Evolutionary conservation across 1,140 invertebrate genomes (phyloP), one percentile per base, ranked within the genome.

Genomic region (Maniola jurtina): DNA sequence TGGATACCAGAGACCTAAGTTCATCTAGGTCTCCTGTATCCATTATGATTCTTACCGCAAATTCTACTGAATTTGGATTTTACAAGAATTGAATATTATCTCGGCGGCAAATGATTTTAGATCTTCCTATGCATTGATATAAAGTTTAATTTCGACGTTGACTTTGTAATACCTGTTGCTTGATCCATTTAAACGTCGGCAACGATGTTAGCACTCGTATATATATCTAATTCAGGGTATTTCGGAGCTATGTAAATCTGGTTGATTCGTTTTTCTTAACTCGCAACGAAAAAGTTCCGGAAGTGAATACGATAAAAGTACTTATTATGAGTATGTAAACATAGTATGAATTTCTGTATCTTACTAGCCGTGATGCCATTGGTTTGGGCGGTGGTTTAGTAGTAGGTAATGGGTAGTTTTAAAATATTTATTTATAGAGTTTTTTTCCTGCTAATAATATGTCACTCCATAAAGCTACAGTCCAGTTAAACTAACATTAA

Each of bases 71-170:
- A 16, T 36, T 48, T 47, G 59, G 14, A 50, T 63, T 38, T 59
- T 36, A 60, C 38, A 61, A 42, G 59, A 67, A 67, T 67, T 67
- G 65, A 67, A 67, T 61, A 67, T 57, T 67, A 56, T 55, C 14
- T 8, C 16, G 15, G 14, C 16, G 10, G 15, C 14, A 6, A 55
- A 11, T 10, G 9, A 66, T 13, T 60, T 55, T 60, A 42, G 11
- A 54, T 33, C n/a, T 36, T 55, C 55, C 11, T 35, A 11, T 8
- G 9, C 7, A 16, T 35, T 6, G 0, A 4, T 0, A 35, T 36
- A 61, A 52, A 55, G 64, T 36, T 14, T 35, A 66, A 54, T 33
- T 38, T 68, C 10, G 14, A n/a, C 10, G 54, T n/a, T n/a, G 9
- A 15, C 0, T 0, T 11, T n/a, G 6, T 33, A 6, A 25, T 60